Percentiles rank a stretch among this genome's conserved stretches.
Evolutionary conservation across 2,797 vertebrate genomes (phyloP).

Genomic region (Mycteria americana): DNA sequence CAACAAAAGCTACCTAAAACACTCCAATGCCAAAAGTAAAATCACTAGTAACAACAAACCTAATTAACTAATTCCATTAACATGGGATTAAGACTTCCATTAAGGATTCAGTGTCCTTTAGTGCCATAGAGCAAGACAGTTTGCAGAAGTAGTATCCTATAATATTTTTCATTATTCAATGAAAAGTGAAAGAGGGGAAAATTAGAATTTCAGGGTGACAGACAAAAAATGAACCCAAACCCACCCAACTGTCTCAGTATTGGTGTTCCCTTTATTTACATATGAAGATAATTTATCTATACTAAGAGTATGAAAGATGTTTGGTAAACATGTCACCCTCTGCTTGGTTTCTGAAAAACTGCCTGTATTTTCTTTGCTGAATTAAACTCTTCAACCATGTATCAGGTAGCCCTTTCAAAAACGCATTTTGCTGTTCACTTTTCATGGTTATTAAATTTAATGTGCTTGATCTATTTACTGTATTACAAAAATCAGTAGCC

Average conservation of each 20-base stretch:
- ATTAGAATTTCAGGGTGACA: not conserved
- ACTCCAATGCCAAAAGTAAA: not conserved
- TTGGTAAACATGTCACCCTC: not conserved
- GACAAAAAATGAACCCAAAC: not conserved
- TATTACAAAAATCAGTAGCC: not conserved
- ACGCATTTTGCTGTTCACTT: not conserved
- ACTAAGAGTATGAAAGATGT: not conserved
- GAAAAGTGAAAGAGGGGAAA: not conserved
- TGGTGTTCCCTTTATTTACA: not conserved
- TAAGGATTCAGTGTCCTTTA: not conserved
- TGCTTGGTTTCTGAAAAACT: not conserved
- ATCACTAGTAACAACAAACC: not conserved
- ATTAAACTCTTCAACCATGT: not conserved
- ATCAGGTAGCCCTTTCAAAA: not conserved
- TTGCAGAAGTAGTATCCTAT: not conserved
- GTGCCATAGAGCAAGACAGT: not conserved
- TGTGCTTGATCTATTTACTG: not conserved
- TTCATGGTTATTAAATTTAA: slow-evolving; percentile 2
- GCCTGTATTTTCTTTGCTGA: not conserved
- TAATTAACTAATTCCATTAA: not conserved
- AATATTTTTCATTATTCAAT: not conserved
- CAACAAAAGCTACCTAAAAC: not conserved
- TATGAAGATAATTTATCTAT: not conserved
- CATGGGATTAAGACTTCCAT: not conserved
- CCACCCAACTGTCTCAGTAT: not conserved